These are phyloP conservation scores for Darevskia nairensis DNA, from an alignment of 2,797 vertebrate genomes.

Conservation along the genomic window DNA sequence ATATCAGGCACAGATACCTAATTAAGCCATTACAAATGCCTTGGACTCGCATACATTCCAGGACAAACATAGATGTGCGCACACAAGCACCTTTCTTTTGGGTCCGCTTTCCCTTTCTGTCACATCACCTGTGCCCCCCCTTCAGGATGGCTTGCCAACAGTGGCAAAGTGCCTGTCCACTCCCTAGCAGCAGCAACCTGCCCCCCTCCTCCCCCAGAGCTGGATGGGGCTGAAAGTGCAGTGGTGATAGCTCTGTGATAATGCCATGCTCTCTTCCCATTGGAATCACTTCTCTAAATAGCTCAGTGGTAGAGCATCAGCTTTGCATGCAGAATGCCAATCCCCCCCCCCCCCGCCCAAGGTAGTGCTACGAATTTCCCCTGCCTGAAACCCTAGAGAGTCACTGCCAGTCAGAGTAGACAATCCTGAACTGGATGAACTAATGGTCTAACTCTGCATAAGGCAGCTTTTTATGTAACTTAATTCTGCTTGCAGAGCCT, in stretches of 20 bases:
- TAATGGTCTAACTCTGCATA: too few species aligned
- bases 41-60: too few species aligned
- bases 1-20: not conserved
- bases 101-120: not conserved
- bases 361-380: too few species aligned
- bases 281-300: not conserved
- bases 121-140: not conserved
- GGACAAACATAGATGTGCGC: not conserved
- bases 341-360: too few species aligned
- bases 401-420: too few species aligned
- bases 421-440: too few species aligned
- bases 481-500: not conserved
- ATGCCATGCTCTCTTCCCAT: not conserved
- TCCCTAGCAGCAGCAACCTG: not conserved
- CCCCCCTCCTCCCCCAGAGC: not conserved
- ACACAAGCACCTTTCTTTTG: not conserved
- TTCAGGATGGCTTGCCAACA: not conserved
- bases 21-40: not conserved
- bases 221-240: too few species aligned
- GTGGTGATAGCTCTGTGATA: not conserved
- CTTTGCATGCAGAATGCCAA: not conserved
- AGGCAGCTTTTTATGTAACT: too few species aligned
- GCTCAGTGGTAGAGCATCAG: not conserved
- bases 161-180: not conserved
- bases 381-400: too few species aligned